Percentiles rank a stretch among this genome's conserved stretches.
phyloP scores from a whole-genome alignment of 2,797 vertebrate species.

The Lemur catta region DNA sequence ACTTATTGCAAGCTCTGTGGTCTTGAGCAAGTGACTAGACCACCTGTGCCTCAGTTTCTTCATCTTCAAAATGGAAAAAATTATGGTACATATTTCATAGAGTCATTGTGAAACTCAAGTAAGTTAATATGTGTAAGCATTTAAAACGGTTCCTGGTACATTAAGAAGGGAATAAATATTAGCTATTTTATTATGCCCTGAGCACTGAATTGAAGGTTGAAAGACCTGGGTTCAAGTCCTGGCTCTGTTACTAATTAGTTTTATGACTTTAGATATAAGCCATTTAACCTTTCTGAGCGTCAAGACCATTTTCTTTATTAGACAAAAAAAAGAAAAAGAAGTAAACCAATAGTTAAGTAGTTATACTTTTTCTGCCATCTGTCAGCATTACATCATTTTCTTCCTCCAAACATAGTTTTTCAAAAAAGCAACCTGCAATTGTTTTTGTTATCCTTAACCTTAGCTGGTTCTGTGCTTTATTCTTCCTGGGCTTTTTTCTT shows the following conservation, averaged over 20 bases:
- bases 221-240: neutral
- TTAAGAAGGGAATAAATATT: neutral
- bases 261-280: neutral
- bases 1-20: neutral
- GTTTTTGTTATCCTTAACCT: neutral
- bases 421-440: neutral
- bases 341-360: neutral
- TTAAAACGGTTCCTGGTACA: neutral
- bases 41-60: neutral
- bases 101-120: neutral
- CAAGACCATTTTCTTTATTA: neutral
- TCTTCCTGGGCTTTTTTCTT: neutral
- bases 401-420: neutral
- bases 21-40: neutral
- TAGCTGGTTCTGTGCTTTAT: neutral
- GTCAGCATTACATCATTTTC: conserved; percentile 32
- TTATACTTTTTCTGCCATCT: conserved; percentile 4
- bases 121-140: neutral
- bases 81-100: neutral
- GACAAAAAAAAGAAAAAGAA: neutral
- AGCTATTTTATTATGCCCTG: neutral
- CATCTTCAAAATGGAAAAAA: neutral
- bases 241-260: neutral
- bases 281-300: neutral
- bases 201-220: neutral